phyloP scores from a whole-genome alignment of 2,888 invertebrate genomes.

The Cacoxenus indagator region DNA sequence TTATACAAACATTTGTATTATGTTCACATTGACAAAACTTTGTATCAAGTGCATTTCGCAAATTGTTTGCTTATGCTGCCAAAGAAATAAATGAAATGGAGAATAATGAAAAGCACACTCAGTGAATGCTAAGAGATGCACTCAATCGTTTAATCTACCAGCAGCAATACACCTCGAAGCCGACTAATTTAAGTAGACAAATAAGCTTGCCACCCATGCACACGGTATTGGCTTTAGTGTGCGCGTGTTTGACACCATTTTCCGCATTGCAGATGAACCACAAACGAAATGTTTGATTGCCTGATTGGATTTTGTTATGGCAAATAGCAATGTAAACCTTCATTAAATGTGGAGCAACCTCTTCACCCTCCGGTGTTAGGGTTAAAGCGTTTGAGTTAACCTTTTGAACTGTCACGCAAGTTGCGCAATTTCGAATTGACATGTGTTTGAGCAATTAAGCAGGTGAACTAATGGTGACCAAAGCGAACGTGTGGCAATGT shows the following conservation, averaged over 20 bases:
- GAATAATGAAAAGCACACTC: no score
- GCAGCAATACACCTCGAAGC: background rate
- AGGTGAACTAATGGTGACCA: background rate
- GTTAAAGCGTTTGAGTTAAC: background rate
- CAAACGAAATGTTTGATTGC: constrained; percentile 18
- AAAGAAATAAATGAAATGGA: no score
- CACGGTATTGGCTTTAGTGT: no score
- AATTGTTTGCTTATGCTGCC: no score
- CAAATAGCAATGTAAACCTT: background rate
- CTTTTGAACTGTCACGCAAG: background rate
- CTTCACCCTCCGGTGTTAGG: background rate
- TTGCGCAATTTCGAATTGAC: no score
- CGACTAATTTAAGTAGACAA: constrained; percentile 1
- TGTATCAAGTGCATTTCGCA: no score
- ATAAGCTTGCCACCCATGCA: background rate
- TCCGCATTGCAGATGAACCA: background rate
- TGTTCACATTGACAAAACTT: no score
- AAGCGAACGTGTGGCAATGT: background rate
- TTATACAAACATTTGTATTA: no score
- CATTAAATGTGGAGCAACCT: background rate
- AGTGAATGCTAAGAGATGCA: no score
- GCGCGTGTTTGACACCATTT: background rate
- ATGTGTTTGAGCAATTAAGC: background rate
- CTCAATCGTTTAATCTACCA: no score
- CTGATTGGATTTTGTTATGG: constrained; percentile 12